Conservation (phyloP, 2,113 vertebrate genomes). For the Macheiramphus alcinus region DNA sequence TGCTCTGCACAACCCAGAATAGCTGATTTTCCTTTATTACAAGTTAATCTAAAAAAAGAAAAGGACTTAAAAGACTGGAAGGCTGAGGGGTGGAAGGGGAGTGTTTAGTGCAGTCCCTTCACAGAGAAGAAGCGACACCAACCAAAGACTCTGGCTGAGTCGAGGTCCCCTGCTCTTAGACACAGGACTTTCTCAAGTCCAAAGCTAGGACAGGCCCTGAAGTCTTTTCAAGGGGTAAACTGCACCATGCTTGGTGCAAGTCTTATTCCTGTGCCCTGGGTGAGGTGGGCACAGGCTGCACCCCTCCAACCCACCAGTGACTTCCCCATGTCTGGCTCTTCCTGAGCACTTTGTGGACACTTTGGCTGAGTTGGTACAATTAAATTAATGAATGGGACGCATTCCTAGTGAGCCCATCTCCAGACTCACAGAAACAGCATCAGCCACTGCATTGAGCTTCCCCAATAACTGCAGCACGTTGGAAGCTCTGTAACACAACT, state of each 20-base stretch:
- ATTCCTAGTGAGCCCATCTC: background rate
- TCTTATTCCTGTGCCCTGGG: background rate
- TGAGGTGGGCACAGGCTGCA: background rate
- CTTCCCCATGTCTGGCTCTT: background rate
- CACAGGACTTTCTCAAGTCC: background rate
- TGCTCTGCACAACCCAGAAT: background rate
- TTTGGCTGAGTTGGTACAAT: background rate
- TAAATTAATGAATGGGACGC: background rate
- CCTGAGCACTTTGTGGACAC: background rate
- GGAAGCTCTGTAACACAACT: background rate
- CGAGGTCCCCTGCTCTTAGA: fast-evolving
- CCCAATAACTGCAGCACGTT: background rate
- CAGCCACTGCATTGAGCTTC: background rate
- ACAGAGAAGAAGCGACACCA: background rate
- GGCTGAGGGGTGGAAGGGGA: background rate
- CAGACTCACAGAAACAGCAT: background rate
- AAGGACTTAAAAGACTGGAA: background rate
- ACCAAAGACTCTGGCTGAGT: background rate
- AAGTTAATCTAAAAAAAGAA: background rate
- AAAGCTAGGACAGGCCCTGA: background rate
- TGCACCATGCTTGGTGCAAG: background rate
- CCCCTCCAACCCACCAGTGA: background rate
- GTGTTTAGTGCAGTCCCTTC: background rate
- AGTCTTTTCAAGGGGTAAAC: background rate
- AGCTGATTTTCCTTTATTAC: background rate